phyloP scores from a whole-genome alignment of 2,113 vertebrate genomes.

The Chionis minor region DNA sequence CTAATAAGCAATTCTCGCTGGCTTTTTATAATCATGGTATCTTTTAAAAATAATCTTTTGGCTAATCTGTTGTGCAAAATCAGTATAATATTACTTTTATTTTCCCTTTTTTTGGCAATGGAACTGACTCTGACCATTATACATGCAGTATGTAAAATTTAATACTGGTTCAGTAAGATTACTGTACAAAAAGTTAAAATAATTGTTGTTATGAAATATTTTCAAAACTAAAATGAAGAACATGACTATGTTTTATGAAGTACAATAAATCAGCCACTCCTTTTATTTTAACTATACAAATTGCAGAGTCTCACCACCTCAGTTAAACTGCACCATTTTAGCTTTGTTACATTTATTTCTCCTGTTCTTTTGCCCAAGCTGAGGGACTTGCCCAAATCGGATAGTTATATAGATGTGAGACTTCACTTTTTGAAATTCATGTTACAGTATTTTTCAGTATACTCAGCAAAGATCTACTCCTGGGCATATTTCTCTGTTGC shows the following conservation, averaged over 20 bases:
- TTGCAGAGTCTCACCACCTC: neutral
- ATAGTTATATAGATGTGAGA: neutral
- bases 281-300: neutral
- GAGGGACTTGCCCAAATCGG: neutral
- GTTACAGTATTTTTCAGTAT: neutral
- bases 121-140: slow-evolving; percentile 77
- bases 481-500: neutral
- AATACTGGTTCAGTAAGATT: neutral
- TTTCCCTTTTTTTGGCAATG: slow-evolving; percentile 61
- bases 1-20: slow-evolving; percentile 63
- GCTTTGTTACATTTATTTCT: neutral
- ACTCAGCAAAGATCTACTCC: neutral
- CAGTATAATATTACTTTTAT: slow-evolving; percentile 48
- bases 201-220: neutral
- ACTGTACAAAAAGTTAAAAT: neutral
- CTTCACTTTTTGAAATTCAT: neutral
- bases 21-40: slow-evolving; percentile 40
- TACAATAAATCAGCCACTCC: neutral
- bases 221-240: neutral
- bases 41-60: slow-evolving; percentile 58
- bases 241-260: neutral
- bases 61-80: slow-evolving; percentile 66
- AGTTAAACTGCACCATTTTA: neutral
- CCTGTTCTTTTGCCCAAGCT: neutral
- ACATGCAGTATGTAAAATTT: slow-evolving; percentile 61